phyloP scores from a whole-genome alignment of 2,113 vertebrate species.

The Columba livia region DNA sequence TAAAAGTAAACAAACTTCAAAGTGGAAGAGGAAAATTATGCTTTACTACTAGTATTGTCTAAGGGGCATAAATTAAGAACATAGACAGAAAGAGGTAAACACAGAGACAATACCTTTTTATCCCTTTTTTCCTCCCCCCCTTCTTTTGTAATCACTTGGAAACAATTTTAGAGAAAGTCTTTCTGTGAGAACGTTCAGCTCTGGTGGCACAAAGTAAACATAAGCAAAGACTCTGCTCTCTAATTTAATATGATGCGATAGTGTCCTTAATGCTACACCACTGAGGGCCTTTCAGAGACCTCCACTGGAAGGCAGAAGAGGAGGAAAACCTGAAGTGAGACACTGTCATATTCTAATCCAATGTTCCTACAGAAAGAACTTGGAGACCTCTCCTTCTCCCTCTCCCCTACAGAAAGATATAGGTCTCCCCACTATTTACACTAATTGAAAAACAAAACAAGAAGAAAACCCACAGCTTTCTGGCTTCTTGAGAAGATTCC shows the following conservation, averaged over 20 bases:
- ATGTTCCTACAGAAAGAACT: background rate
- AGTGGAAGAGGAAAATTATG: background rate
- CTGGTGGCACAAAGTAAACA: background rate
- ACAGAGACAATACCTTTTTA: background rate
- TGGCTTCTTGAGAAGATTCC: background rate
- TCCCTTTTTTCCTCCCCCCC: background rate
- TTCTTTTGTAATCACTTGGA: background rate
- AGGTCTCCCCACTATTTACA: background rate
- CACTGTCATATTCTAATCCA: background rate
- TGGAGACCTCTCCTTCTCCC: background rate
- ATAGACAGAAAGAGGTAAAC: background rate
- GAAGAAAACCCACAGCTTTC: background rate
- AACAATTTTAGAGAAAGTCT: background rate
- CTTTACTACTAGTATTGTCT: background rate
- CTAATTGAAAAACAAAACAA: background rate
- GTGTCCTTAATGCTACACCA: background rate
- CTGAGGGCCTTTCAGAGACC: background rate
- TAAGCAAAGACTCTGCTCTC: background rate
- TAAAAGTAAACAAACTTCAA: background rate
- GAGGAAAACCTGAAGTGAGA: background rate
- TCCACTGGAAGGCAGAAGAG: background rate
- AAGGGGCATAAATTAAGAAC: background rate
- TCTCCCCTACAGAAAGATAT: rapidly evolving
- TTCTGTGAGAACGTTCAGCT: background rate
- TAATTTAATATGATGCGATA: background rate